Evolutionary conservation across 1,140 invertebrate species (phyloP).

Genomic region (Tetramorium simillimum): DNA sequence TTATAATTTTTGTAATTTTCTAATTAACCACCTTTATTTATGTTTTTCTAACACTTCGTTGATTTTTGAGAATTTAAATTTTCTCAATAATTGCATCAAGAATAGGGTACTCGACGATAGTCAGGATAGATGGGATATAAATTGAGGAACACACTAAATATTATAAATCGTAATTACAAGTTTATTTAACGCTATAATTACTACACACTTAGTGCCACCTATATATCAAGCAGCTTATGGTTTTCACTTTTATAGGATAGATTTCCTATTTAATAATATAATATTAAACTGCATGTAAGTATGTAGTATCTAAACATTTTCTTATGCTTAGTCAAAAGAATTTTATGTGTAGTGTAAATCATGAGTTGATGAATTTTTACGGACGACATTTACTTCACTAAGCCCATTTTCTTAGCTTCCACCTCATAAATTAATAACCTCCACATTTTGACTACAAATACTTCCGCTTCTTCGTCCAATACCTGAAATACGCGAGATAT

Average conservation of each 20-base stretch:
- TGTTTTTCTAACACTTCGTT: too few species aligned
- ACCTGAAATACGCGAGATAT: constrained; percentile 88
- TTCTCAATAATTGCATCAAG: too few species aligned
- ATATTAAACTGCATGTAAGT: constrained; percentile 76
- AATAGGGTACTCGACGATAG: neutral
- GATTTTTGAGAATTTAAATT: too few species aligned
- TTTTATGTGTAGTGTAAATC: constrained; percentile 79
- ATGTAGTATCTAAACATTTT: constrained; percentile 77
- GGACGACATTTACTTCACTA: constrained; percentile 88
- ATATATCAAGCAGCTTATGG: constrained; percentile 69
- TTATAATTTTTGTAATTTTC: neutral
- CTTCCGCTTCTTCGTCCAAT: constrained; percentile 99
- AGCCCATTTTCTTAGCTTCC: constrained; percentile 97
- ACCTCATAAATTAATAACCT: constrained; percentile 99
- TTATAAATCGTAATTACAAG: constrained; percentile 78
- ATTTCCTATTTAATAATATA: constrained; percentile 77
- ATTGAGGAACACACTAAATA: constrained; percentile 58
- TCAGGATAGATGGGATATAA: constrained; percentile 18
- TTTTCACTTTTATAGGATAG: constrained; percentile 64
- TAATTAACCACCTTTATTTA: too few species aligned
- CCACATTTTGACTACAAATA: constrained; percentile 99
- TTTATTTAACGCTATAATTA: constrained; percentile 74
- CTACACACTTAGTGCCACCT: constrained; percentile 71
- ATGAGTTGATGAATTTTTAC: constrained; percentile 73
- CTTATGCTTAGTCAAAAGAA: constrained; percentile 69